Conservation (phyloP, 2,888 invertebrate species). For the Diploptera punctata region DNA sequence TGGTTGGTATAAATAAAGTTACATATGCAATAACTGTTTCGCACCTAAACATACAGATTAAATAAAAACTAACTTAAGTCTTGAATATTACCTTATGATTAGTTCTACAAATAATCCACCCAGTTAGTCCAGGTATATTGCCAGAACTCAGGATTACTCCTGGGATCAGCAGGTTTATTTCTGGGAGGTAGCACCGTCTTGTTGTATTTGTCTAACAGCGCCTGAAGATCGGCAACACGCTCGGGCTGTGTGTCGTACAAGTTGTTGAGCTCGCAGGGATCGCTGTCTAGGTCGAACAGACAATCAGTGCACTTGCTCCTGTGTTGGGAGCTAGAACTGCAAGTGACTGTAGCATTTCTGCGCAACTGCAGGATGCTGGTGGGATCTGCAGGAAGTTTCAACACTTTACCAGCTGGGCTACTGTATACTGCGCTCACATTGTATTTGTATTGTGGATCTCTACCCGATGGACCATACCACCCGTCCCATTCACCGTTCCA, state of each 20-base stretch:
- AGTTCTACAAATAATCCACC: constrained; percentile 64
- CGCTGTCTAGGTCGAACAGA: constrained; percentile 78
- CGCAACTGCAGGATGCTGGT: constrained; percentile 6
- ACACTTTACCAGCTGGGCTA: constrained; percentile 62
- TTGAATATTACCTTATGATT: too few species aligned
- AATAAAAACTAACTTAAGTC: too few species aligned
- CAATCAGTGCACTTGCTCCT: constrained; percentile 60
- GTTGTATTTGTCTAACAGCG: constrained; percentile 64
- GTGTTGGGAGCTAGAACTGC: background rate
- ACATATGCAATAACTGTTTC: too few species aligned
- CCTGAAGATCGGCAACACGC: constrained; percentile 61
- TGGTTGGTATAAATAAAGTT: too few species aligned
- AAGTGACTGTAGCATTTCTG: background rate
- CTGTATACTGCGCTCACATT: constrained; percentile 59
- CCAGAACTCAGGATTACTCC: constrained; percentile 78
- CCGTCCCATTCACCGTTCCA: constrained; percentile 77
- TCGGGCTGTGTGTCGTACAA: constrained; percentile 68
- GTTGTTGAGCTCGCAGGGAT: constrained; percentile 88
- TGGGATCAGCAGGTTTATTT: constrained; percentile 71
- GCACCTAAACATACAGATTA: too few species aligned
- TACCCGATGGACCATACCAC: constrained; percentile 83
- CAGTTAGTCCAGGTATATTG: constrained; percentile 83
- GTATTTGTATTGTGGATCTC: constrained; percentile 59
- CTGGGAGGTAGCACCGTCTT: constrained; percentile 73
- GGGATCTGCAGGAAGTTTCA: constrained; percentile 49